phyloP scores from a whole-genome alignment of 2,888 invertebrate species.

The Aphodius granarius region DNA sequence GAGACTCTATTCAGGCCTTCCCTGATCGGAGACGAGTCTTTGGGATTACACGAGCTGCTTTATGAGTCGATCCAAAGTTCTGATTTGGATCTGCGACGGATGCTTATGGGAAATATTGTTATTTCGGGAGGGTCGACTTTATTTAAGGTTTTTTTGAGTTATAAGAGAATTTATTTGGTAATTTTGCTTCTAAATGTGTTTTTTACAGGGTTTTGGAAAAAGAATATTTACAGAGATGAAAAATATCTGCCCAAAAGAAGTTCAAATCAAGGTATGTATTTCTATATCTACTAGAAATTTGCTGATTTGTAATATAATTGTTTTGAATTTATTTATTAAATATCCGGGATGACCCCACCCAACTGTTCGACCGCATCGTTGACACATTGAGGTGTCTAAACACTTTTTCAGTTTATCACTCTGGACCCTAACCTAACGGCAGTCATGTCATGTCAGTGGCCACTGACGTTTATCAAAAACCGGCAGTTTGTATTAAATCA shows the following conservation, averaged over 20 bases:
- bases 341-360: too few relatives aligned
- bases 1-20: slow-evolving; percentile 23
- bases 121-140: slow-evolving; percentile 26
- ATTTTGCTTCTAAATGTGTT: too few relatives aligned
- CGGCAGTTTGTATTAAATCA: slow-evolving; percentile 13
- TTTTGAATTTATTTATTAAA: too few relatives aligned
- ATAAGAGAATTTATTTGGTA: background rate
- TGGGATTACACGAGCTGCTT: slow-evolving; percentile 22
- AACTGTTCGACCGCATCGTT: too few relatives aligned
- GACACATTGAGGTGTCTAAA: too few relatives aligned
- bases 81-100: slow-evolving; percentile 24
- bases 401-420: too few relatives aligned
- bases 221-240: slow-evolving; percentile 90
- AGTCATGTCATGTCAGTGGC: too few relatives aligned
- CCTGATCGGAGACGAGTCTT: slow-evolving; percentile 23
- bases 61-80: slow-evolving; percentile 18
- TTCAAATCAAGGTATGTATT: slow-evolving; percentile 92
- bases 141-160: slow-evolving; percentile 20
- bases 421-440: too few relatives aligned
- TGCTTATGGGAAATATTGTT: slow-evolving; percentile 23
- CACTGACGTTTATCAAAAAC: too few relatives aligned
- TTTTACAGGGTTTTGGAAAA: slow-evolving; percentile 87
- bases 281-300: slow-evolving; percentile 23
- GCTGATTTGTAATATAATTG: too few relatives aligned
- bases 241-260: slow-evolving; percentile 91